Conservation (phyloP, 2,888 invertebrate genomes). For the Metellina segmentata region DNA sequence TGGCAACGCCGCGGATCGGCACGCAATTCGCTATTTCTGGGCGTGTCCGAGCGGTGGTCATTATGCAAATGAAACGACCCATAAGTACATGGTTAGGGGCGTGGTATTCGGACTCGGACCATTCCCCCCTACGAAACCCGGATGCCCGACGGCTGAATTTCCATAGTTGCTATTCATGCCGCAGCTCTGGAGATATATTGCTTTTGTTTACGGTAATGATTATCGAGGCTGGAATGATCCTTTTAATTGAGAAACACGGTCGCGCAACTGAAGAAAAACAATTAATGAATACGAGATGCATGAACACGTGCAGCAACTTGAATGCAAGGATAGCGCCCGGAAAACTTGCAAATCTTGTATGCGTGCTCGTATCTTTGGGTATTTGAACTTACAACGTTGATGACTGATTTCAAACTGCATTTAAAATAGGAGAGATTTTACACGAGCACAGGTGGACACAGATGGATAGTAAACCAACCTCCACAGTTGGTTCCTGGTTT, state of each 20-base stretch:
- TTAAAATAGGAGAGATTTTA: neutral
- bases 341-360: neutral
- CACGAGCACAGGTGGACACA: neutral
- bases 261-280: neutral
- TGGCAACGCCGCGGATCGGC: neutral
- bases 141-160: constrained; percentile 61
- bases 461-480: too few relatives aligned
- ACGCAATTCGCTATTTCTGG: constrained; percentile 56
- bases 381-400: neutral
- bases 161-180: constrained; percentile 39
- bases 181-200: neutral
- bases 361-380: neutral
- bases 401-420: neutral
- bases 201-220: constrained; percentile 23
- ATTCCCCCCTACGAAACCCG: constrained; percentile 47
- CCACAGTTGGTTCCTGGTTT: too few relatives aligned
- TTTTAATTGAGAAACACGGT: neutral
- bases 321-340: neutral
- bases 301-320: neutral
- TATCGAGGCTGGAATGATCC: neutral
- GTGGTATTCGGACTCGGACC: constrained; percentile 40
- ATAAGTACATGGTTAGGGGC: constrained; percentile 54
- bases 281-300: neutral
- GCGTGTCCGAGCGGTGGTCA: constrained; percentile 65
- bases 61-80: constrained; percentile 69